Conservation (phyloP, 2,797 vertebrate genomes). For the Streptopelia turtur region DNA sequence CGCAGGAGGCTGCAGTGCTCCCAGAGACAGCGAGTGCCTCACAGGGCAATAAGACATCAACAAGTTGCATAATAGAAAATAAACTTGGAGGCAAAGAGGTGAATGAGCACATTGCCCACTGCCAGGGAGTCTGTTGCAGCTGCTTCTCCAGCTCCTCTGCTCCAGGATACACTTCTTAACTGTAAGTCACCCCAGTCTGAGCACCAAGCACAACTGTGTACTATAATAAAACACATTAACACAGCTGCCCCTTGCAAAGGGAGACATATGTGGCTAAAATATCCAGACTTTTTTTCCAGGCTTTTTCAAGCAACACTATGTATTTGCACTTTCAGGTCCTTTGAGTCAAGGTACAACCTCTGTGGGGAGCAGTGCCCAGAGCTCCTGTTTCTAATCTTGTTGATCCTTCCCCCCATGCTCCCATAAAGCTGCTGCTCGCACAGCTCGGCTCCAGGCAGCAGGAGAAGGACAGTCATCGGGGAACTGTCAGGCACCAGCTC, state of each 20-base stretch:
- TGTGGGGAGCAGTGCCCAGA: neutral
- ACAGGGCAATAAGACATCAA: no score
- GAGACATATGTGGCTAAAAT: neutral
- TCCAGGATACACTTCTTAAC: neutral
- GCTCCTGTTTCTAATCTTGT: accelerated
- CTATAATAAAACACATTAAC: neutral
- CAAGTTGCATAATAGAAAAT: accelerated
- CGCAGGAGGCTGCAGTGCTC: neutral
- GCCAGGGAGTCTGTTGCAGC: neutral
- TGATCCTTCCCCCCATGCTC: neutral
- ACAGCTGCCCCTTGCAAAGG: neutral
- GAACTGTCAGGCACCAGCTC: accelerated
- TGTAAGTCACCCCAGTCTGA: neutral
- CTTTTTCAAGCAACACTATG: neutral
- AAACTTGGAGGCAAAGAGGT: neutral
- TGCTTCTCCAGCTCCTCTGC: neutral
- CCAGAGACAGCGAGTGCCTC: neutral
- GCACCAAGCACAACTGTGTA: neutral
- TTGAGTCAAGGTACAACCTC: neutral
- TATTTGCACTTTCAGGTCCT: neutral
- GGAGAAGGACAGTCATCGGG: neutral
- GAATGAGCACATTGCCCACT: accelerated
- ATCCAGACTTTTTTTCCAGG: neutral
- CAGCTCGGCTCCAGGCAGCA: neutral
- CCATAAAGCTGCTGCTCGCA: neutral